Percentiles rank a stretch among this genome's conserved stretches.
Evolutionary conservation across 2,797 vertebrate genomes (phyloP).

Genomic region (Pitangus sulphuratus): DNA sequence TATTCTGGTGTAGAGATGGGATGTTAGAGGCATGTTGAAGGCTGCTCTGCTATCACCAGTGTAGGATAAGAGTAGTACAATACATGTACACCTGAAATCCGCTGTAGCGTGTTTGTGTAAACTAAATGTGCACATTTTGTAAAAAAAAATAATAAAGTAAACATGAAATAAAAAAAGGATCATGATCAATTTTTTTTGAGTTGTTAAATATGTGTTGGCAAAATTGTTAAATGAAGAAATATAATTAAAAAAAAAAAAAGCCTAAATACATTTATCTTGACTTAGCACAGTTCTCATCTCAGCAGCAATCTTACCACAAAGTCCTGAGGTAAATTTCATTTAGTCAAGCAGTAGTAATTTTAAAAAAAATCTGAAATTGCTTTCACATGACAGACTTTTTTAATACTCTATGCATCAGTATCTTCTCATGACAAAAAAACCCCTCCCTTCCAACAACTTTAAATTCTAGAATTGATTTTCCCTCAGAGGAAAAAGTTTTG

Average conservation of each 20-base stretch:
- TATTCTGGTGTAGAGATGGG: slow-evolving; percentile 81
- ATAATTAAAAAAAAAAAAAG: background rate
- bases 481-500: background rate
- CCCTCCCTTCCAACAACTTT: background rate
- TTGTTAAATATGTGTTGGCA: background rate
- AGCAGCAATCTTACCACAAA: background rate
- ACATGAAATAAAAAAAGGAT: slow-evolving; percentile 13
- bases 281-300: background rate
- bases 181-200: background rate
- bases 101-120: slow-evolving; percentile 77
- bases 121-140: slow-evolving; percentile 84
- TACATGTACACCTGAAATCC: slow-evolving; percentile 78
- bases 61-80: slow-evolving; percentile 80
- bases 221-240: background rate
- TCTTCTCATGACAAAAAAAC: background rate
- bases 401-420: background rate
- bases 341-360: background rate
- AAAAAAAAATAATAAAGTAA: slow-evolving; percentile 77
- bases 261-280: background rate
- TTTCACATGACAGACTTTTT: background rate
- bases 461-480: background rate
- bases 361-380: background rate
- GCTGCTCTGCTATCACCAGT: slow-evolving; percentile 81
- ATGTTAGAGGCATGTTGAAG: slow-evolving; percentile 61
- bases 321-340: background rate